Evolutionary conservation across 2,113 vertebrate species (phyloP).

Genomic region (Spea bombifrons): DNA sequence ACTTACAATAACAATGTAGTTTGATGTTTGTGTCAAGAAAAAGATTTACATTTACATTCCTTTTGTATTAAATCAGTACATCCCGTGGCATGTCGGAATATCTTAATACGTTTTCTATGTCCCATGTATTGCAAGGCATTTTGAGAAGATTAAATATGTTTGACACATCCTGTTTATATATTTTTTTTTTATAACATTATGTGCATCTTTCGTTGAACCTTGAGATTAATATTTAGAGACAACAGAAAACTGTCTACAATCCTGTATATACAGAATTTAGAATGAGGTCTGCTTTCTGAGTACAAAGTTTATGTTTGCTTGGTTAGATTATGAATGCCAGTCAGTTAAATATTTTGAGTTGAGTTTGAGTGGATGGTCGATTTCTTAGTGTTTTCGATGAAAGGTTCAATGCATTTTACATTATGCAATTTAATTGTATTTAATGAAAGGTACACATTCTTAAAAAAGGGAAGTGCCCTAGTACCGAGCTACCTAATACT

Average conservation of each 20-base stretch:
- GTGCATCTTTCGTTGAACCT: not conserved
- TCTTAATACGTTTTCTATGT: not conserved
- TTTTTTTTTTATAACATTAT: not conserved
- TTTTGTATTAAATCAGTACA: not conserved
- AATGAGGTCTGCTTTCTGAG: too few relatives aligned
- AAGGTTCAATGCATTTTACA: too few relatives aligned
- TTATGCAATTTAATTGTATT: too few relatives aligned
- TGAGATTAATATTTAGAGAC: not conserved
- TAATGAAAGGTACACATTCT: too few relatives aligned
- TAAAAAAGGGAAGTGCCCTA: too few relatives aligned
- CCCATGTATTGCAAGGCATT: not conserved
- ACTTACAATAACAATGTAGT: constrained; percentile 15
- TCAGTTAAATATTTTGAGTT: too few relatives aligned
- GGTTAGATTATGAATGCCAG: too few relatives aligned
- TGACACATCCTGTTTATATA: not conserved
- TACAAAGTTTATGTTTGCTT: too few relatives aligned
- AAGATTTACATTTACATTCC: constrained; percentile 16
- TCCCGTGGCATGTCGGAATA: not conserved
- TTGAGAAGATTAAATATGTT: not conserved
- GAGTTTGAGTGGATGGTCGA: too few relatives aligned
- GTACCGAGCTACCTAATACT: too few relatives aligned
- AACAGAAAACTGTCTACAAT: not conserved
- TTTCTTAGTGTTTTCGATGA: too few relatives aligned
- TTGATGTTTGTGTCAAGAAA: constrained; percentile 7
- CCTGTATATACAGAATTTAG: too few relatives aligned